phyloP scores from a whole-genome alignment of 53 echinoderm and acorn worm species.

The Astropecten irregularis region DNA sequence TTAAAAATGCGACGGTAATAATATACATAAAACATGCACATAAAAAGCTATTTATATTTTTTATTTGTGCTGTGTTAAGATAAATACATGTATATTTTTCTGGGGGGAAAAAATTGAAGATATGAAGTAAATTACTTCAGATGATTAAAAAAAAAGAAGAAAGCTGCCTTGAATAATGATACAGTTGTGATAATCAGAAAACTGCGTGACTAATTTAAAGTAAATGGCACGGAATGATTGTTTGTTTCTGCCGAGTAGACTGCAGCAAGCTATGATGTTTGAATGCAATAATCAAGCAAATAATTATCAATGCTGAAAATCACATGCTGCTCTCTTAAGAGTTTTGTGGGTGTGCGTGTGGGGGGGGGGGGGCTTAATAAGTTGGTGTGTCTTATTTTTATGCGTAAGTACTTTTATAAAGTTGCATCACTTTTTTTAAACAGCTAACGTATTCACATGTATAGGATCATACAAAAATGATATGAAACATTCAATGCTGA shows the following conservation, averaged over 20 bases:
- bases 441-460: slow-evolving; percentile 52
- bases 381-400: background rate
- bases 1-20: background rate
- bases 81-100: background rate
- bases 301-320: too few relatives aligned
- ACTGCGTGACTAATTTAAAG: background rate
- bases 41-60: slow-evolving; percentile 21
- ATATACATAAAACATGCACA: background rate
- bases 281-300: too few relatives aligned
- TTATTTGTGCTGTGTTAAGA: background rate
- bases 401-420: background rate
- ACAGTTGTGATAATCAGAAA: too few relatives aligned
- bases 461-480: background rate
- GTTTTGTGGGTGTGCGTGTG: background rate
- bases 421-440: background rate
- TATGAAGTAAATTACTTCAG: slow-evolving; percentile 6
- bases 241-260: background rate
- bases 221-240: background rate
- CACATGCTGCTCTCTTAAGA: slow-evolving; percentile 8
- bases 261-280: background rate
- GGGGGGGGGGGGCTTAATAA: too few relatives aligned
- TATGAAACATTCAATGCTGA: background rate
- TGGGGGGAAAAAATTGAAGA: too few relatives aligned
- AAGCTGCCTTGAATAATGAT: slow-evolving; percentile 8
- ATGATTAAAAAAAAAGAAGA: background rate